Conservation (phyloP, 1,140 invertebrate genomes). For the Cylas formicarius region DNA sequence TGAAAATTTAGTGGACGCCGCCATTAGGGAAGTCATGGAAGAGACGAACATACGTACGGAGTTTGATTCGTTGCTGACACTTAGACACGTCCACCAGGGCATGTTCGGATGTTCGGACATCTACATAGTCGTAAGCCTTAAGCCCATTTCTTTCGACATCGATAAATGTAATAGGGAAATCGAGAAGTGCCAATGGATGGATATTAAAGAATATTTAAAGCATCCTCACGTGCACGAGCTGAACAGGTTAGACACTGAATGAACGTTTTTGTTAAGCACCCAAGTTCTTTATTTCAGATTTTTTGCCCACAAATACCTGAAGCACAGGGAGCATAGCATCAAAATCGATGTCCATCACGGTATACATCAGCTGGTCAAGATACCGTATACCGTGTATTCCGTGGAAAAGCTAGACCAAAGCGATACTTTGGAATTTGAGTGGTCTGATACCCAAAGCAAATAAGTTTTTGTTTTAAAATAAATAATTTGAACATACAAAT, state of each 20-base stretch:
- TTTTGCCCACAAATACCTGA: slow-evolving; percentile 57
- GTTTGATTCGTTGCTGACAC: slow-evolving; percentile 67
- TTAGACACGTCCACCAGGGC: slow-evolving; percentile 66
- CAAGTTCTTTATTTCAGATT: slow-evolving; percentile 33
- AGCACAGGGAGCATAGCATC: slow-evolving; percentile 54
- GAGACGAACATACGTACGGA: slow-evolving; percentile 76
- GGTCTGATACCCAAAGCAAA: too few relatives aligned
- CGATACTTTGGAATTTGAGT: not conserved
- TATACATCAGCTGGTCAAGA: slow-evolving; percentile 37
- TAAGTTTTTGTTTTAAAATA: too few relatives aligned
- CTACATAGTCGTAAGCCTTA: slow-evolving; percentile 69
- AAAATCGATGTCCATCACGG: slow-evolving; percentile 49
- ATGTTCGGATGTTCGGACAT: slow-evolving; percentile 79
- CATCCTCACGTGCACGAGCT: slow-evolving; percentile 67
- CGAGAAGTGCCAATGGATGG: slow-evolving; percentile 73
- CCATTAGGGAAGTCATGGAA: slow-evolving; percentile 77
- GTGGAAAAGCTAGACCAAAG: slow-evolving; percentile 19
- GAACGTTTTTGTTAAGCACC: too few relatives aligned
- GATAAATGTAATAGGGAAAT: slow-evolving; percentile 67
- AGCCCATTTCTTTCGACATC: slow-evolving; percentile 58
- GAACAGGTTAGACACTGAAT: slow-evolving; percentile 54
- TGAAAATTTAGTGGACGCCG: slow-evolving; percentile 73
- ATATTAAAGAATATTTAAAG: slow-evolving; percentile 62
- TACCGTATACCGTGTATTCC: slow-evolving; percentile 37
- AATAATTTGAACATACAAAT: too few relatives aligned